Conservation (phyloP, 2,888 invertebrate species). For the Lithophane ornitopus region DNA sequence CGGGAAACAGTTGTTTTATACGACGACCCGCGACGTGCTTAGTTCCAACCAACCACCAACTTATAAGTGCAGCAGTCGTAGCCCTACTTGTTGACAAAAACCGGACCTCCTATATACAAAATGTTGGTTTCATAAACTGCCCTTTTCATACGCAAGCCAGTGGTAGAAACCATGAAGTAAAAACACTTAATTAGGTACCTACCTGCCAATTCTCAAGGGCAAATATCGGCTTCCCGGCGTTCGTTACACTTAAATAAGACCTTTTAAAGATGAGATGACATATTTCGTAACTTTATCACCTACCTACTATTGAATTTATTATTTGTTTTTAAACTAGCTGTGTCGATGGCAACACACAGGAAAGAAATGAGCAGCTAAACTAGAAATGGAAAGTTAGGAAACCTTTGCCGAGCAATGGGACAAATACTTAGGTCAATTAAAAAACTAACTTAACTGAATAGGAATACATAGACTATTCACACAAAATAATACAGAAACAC, state of each 20-base stretch:
- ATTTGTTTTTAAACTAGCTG: neutral
- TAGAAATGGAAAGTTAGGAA: neutral
- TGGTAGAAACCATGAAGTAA: neutral
- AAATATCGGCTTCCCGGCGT: neutral
- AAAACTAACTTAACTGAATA: neutral
- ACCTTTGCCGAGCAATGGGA: neutral
- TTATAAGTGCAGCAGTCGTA: neutral
- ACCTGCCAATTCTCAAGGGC: neutral
- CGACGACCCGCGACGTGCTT: neutral
- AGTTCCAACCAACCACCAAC: neutral
- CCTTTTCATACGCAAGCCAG: neutral
- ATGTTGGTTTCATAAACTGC: neutral
- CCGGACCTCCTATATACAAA: neutral
- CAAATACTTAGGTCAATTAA: neutral
- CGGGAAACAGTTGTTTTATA: neutral
- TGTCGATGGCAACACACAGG: no score
- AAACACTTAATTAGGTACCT: no score
- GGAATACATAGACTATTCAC: neutral
- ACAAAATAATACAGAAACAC: neutral
- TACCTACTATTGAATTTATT: neutral
- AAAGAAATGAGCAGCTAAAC: no score
- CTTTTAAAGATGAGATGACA: no score
- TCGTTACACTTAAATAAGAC: neutral
- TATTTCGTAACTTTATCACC: neutral
- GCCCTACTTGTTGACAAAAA: no score